These are phyloP conservation scores for Galaxias olidus DNA, from an alignment of 2,797 vertebrate genomes.

Conservation along the genomic window DNA sequence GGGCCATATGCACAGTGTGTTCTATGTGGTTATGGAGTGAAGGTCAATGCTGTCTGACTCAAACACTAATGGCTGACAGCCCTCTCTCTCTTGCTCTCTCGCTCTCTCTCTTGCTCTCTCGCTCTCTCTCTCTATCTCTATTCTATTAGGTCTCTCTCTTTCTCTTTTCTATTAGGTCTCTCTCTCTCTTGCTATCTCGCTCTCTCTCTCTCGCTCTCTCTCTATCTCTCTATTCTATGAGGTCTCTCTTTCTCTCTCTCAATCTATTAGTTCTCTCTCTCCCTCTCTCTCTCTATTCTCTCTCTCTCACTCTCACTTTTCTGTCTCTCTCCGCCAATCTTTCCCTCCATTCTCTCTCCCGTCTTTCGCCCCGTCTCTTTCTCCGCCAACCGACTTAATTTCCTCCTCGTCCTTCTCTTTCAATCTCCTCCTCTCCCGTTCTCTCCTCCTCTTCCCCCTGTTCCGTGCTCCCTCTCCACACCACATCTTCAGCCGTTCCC, in stretches of 20 bases:
- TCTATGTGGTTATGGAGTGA: slow-evolving; percentile 44
- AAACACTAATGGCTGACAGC: slow-evolving; percentile 19
- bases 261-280: neutral
- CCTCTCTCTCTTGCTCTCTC: slow-evolving; percentile 11
- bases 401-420: too few species aligned
- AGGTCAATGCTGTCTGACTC: slow-evolving; percentile 56
- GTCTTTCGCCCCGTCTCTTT: slow-evolving; percentile 17
- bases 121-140: slow-evolving; percentile 23
- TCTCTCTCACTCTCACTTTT: slow-evolving; percentile 2
- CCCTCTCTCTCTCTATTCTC: slow-evolving; percentile 1
- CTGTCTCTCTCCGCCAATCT: slow-evolving; percentile 5
- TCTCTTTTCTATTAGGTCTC: neutral
- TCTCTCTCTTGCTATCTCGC: slow-evolving; percentile 7
- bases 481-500: too few species aligned
- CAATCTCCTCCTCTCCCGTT: too few species aligned
- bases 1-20: slow-evolving; percentile 52
- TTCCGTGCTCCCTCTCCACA: too few species aligned
- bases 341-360: slow-evolving; percentile 39
- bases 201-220: neutral
- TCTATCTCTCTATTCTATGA: slow-evolving; percentile 1
- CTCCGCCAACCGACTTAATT: too few species aligned
- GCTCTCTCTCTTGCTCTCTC: slow-evolving; percentile 8
- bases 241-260: neutral
- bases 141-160: neutral
- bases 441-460: too few species aligned